phyloP scores from a whole-genome alignment of 2,797 vertebrate genomes.

The Pipistrellus nathusii region DNA sequence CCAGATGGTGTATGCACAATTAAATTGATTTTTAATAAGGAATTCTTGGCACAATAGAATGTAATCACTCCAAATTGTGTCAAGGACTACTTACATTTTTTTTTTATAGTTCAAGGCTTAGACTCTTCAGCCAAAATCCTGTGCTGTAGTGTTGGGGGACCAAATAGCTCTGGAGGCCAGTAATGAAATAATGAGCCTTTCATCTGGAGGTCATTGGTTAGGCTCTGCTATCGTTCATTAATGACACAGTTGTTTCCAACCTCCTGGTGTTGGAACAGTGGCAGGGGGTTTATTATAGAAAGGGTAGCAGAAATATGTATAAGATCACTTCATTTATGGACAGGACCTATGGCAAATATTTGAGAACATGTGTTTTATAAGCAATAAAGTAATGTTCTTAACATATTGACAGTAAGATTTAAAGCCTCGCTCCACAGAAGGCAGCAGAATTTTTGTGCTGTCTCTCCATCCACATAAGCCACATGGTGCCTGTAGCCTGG shows the following conservation, averaged over 20 bases:
- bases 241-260: conserved; percentile 67
- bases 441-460: neutral
- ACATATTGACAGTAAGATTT: conserved; percentile 56
- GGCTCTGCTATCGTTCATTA: conserved; percentile 73
- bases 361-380: conserved; percentile 73
- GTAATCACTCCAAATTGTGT: conserved; percentile 80
- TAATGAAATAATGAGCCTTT: conserved; percentile 78
- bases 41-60: conserved; percentile 80
- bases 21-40: conserved; percentile 83
- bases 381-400: conserved; percentile 66
- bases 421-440: neutral
- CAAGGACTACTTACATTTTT: conserved; percentile 74
- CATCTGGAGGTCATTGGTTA: conserved; percentile 72
- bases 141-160: conserved; percentile 39
- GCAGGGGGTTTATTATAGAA: conserved; percentile 62
- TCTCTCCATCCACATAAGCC: neutral
- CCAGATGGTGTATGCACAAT: conserved; percentile 80
- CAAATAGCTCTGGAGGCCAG: conserved; percentile 67
- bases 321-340: conserved; percentile 73
- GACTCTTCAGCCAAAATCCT: conserved; percentile 68
- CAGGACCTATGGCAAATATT: conserved; percentile 63
- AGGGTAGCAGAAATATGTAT: conserved; percentile 71
- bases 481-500: neutral
- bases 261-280: conserved; percentile 66
- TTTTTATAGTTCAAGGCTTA: conserved; percentile 78